Evolutionary conservation across 2,113 vertebrate species (phyloP), one percentile per base, ranked within the genome.

Genomic region (Cnemophilus loriae): DNA sequence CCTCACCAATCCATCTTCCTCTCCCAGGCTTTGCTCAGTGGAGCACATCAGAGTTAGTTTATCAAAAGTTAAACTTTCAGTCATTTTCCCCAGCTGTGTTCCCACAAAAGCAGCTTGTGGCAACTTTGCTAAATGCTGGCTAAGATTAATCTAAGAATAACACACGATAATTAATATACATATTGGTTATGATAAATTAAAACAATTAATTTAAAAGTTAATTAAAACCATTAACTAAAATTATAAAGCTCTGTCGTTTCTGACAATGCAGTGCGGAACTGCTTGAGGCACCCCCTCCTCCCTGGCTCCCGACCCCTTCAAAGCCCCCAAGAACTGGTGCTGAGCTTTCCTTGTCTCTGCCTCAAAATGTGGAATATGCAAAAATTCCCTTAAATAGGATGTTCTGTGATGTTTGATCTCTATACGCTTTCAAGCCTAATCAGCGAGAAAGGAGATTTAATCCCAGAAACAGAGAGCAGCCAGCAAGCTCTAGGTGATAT

Each of bases 221-320:
- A 33, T 68, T 44, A 44, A 37, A 68, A 14, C 37, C 22, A 22
- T 52, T 22, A 44, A 3, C 13, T 35, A 6, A 60, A 68, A 37
- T 18, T 1, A 23, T 19, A 27, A 21, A 44, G 53, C 53, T 59
- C 37, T 35, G 0, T 67, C 0, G 0, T 42, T 57, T 32, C 83
- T 67, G 71, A 32, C 30, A 17, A 3, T 11, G 52, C 60, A n/a
- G 30, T 8, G n/a, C 4, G n/a, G n/a, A n/a, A 5, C 4, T 39
- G 50, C 42, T 18, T 32, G 35, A 42, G 26, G 21, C 32, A 27
- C 21, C 53, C 14, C 26, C 37, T 42, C 53, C 37, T 67, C 24
- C 21, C 26, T 11, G 18, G 11, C 44, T 35, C 42, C 59, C 17
- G 13, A 39, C 5, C 50, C 67, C 27, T 63, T 28, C 15, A 30